These are phyloP conservation scores for Danio aesculapii DNA, from an alignment of 2,797 vertebrate genomes.

Conservation along the genomic window DNA sequence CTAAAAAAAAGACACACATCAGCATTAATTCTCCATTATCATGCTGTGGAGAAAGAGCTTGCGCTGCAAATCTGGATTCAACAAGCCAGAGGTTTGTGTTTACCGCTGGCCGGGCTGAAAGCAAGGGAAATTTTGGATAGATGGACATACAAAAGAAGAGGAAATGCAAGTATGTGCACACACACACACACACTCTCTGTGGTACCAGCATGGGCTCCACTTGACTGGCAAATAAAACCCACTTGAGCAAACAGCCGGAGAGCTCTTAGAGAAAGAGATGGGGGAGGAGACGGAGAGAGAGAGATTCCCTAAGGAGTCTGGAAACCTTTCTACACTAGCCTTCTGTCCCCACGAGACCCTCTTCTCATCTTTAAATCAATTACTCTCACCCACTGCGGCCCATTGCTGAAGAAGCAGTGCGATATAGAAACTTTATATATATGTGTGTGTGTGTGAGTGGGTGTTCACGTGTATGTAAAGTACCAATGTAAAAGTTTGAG, in stretches of 20 bases:
- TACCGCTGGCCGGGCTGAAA: neutral
- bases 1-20: neutral
- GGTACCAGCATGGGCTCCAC: constrained; percentile 50
- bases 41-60: neutral
- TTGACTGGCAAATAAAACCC: constrained; percentile 61
- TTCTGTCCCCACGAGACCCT: constrained; percentile 45
- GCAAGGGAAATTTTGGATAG: constrained; percentile 20
- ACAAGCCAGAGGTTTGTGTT: constrained; percentile 1
- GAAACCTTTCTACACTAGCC: constrained; percentile 47
- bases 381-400: constrained; percentile 22
- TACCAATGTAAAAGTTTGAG: neutral
- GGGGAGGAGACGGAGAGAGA: neutral
- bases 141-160: constrained; percentile 40
- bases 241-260: constrained; percentile 59
- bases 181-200: constrained; percentile 6
- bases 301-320: constrained; percentile 42
- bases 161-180: neutral
- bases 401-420: constrained; percentile 35
- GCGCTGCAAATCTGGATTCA: constrained; percentile 19
- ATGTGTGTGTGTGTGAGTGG: constrained; percentile 18
- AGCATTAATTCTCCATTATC: constrained; percentile 1
- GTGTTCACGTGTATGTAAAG: neutral
- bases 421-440: constrained; percentile 19
- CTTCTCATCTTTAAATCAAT: constrained; percentile 58
- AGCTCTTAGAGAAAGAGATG: constrained; percentile 50